These are phyloP conservation scores for Boleophthalmus pectinirostris DNA, from an alignment of 2,113 vertebrate genomes.

Conservation along the genomic window DNA sequence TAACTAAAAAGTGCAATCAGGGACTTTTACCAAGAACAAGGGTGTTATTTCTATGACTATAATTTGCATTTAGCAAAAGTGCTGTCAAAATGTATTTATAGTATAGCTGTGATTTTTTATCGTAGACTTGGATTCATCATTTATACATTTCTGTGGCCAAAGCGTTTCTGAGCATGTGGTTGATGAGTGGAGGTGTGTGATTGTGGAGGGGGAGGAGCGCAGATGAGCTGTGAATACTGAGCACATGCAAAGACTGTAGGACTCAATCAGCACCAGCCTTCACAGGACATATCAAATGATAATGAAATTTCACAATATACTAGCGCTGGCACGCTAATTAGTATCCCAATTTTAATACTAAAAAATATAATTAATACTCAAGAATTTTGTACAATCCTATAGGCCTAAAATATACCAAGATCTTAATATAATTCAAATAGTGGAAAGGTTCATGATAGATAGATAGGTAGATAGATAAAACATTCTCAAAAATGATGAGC, in stretches of 20 bases:
- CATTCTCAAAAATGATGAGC: too few relatives aligned
- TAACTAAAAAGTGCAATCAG: conserved; percentile 6
- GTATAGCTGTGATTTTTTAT: conserved; percentile 12
- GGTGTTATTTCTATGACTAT: conserved; percentile 10
- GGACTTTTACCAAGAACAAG: conserved; percentile 20
- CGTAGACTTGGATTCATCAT: conserved; percentile 1
- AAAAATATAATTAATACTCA: too few relatives aligned
- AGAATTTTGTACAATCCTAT: too few relatives aligned
- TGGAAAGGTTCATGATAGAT: too few relatives aligned
- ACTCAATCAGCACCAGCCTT: neutral
- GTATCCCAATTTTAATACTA: too few relatives aligned
- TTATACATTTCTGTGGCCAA: neutral
- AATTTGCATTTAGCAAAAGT: conserved; percentile 27
- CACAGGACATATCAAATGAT: neutral
- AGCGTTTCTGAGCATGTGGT: neutral
- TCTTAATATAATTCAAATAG: too few relatives aligned
- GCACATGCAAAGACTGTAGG: conserved; percentile 37
- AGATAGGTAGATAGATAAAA: too few relatives aligned
- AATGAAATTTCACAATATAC: neutral
- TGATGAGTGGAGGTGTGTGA: conserved; percentile 18
- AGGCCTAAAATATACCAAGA: too few relatives aligned
- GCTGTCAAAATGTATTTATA: neutral
- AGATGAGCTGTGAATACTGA: conserved; percentile 37
- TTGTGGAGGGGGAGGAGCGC: conserved; percentile 15
- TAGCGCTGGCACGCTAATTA: too few relatives aligned